A percentile compares a stretch with the other conserved stretches of the same genome.
phyloP scores from a whole-genome alignment of 2,113 vertebrate species.

The Gambusia holbrooki region DNA sequence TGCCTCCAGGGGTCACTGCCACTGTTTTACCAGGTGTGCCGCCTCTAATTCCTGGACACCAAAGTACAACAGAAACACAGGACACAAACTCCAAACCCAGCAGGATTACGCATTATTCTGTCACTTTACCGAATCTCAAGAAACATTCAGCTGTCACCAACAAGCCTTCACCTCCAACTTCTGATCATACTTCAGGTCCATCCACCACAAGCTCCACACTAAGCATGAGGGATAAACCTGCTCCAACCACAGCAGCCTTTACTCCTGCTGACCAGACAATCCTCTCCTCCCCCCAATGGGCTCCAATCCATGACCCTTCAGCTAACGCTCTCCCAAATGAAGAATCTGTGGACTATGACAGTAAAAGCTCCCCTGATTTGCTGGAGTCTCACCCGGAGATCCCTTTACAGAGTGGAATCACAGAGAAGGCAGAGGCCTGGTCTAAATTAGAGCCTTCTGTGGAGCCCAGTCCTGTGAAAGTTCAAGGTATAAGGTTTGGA shows the following conservation, averaged over 20 bases:
- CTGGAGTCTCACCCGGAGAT: slow-evolving; percentile 36
- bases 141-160: neutral
- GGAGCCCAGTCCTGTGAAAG: slow-evolving; percentile 47
- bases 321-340: slow-evolving; percentile 39
- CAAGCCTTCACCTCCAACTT: neutral
- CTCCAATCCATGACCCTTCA: slow-evolving; percentile 29
- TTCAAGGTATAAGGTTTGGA: slow-evolving; percentile 61
- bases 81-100: neutral
- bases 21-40: slow-evolving; percentile 31
- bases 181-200: neutral
- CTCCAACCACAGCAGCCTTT: slow-evolving; percentile 12
- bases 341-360: slow-evolving; percentile 34
- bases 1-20: neutral
- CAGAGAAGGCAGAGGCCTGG: slow-evolving; percentile 40
- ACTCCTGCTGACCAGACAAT: slow-evolving; percentile 39
- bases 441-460: slow-evolving; percentile 7
- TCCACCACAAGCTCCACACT: neutral
- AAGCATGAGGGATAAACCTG: neutral
- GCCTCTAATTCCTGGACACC: slow-evolving; percentile 19
- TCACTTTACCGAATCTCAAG: neutral
- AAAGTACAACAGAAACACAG: slow-evolving; percentile 1
- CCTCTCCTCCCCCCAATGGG: slow-evolving; percentile 36
- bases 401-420: slow-evolving; percentile 11
- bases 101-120: neutral
- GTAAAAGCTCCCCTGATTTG: neutral